A percentile compares a stretch with the other conserved stretches of the same genome.
Evolutionary conservation across 2,113 vertebrate genomes (phyloP).

Genomic region (Zosterops borbonicus): DNA sequence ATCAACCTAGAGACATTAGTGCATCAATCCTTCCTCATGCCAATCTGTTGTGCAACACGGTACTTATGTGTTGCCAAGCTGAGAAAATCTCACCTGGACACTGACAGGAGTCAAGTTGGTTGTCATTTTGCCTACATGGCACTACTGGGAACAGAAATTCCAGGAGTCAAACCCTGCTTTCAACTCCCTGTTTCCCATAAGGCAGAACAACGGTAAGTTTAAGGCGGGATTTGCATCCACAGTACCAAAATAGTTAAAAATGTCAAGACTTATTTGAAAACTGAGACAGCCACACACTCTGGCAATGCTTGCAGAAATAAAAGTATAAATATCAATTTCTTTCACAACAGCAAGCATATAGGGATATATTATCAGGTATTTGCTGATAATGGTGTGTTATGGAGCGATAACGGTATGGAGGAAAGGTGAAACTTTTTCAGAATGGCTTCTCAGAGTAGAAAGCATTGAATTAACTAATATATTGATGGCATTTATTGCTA

Average conservation of each 20-base stretch:
- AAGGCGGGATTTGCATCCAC: not conserved
- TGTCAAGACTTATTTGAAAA: not conserved
- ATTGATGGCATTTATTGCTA: not conserved
- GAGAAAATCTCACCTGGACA: not conserved
- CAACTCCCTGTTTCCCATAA: not conserved
- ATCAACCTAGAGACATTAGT: not conserved
- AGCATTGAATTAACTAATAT: not conserved
- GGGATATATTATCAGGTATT: conserved; percentile 20
- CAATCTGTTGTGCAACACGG: fast-evolving
- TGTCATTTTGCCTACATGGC: not conserved
- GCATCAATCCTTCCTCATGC: not conserved
- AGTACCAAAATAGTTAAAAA: not conserved
- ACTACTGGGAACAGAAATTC: not conserved
- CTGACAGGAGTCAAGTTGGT: not conserved
- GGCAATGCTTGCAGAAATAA: not conserved
- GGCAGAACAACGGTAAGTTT: not conserved
- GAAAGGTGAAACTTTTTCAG: conserved; percentile 6
- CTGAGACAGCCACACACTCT: not conserved
- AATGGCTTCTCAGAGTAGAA: not conserved
- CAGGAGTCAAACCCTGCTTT: not conserved
- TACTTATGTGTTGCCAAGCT: not conserved
- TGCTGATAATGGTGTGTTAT: conserved; percentile 5
- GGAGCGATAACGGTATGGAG: not conserved
- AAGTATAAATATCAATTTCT: conserved; percentile 5
- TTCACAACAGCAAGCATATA: not conserved